Evolutionary conservation across 1,140 invertebrate genomes (phyloP), one percentile per base, ranked within the genome.

Genomic region (Sipha flava): DNA sequence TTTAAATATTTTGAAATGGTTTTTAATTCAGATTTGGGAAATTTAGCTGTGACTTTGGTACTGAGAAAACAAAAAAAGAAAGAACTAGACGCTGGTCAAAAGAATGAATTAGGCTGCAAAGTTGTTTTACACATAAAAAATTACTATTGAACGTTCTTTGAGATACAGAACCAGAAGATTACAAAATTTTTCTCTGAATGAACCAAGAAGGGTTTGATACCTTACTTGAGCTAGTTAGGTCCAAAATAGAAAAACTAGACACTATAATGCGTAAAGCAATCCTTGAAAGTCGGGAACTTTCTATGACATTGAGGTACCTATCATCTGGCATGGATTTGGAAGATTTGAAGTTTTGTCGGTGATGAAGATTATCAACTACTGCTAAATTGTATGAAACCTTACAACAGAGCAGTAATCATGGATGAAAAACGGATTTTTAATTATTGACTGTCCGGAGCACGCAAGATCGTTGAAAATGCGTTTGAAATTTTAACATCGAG

Each of bases 381-480:
- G 18, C 21, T 62, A 6, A 81, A 85, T 79, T 79, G 86, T 59
- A 86, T 86, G 82, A 86, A 85, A 72, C 84, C 85, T 40, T 87
- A 43, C 37, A 26, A n/a, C 23, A 26, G 26, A 45, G n/a, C n/a
- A n/a, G n/a, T n/a, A n/a, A n/a, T n/a, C n/a, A n/a, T n/a, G n/a
- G n/a, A n/a, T n/a, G n/a, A n/a, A n/a, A n/a, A n/a, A n/a, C n/a
- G n/a, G n/a, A 16, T 45, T 7, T 45, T 45, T 45, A 45, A 7
- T 45, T 6, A 45, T 45, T 45, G 43, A 45, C 43, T 7, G 16
- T 7, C 43, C 43, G 16, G 6, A 16, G 16, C 6, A 45, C n/a
- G n/a, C n/a, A n/a, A n/a, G n/a, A n/a, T n/a, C n/a, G n/a, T n/a
- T n/a, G n/a, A n/a, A n/a, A n/a, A 45, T 45, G 43, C 43, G 43